Evolutionary conservation across 2,888 invertebrate genomes (phyloP), one percentile per base, ranked within the genome.

Genomic region (Chrysina gloriosa): DNA sequence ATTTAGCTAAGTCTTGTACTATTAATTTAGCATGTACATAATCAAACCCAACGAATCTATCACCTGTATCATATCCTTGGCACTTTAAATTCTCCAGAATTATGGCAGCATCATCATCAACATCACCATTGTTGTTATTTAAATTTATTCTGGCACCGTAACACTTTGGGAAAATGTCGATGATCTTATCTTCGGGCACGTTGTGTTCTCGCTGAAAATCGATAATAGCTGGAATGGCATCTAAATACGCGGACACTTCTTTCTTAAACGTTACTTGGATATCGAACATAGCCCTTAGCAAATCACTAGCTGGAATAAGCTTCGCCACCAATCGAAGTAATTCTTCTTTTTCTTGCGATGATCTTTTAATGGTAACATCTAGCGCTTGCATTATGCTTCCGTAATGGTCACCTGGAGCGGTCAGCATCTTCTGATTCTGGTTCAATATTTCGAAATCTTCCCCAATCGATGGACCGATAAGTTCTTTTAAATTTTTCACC

Each of bases 321-420:
- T 89, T 89, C 0, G 87, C 89, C 1, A 89, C 85, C 6, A 89
- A 72, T 25, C 86, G 74, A 23, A 88, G 72, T 5, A 81, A 79
- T 70, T 84, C 81, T 63, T 74, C 72, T 23, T 75, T 71, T 0
- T 63, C 68, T 0, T 74, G 42, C 3, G 75, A 76, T 16, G 72
- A 63, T 25, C 70, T 73, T 68, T 77, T 77, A 6, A 85, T 72
- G 67, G 78, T 81, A 0, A 84, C 74, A 29, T 82, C 78, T 1
- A 83, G 74, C 0, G 83, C 82, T 0, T 88, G 74, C 80, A 89
- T 88, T 0, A 86, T 81, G 72, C 89, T 89, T 1, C 89, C 89
- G 75, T 89, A 89, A 76, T 89, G 89, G 73, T 89, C 89, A 0
- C 89, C 89, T 0, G 86, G 84, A n/a, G 85, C 85, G 6, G 86